Percentiles rank a stretch among this genome's conserved stretches.
Evolutionary conservation across 2,113 vertebrate genomes (phyloP).

Genomic region (Scortum barcoo): DNA sequence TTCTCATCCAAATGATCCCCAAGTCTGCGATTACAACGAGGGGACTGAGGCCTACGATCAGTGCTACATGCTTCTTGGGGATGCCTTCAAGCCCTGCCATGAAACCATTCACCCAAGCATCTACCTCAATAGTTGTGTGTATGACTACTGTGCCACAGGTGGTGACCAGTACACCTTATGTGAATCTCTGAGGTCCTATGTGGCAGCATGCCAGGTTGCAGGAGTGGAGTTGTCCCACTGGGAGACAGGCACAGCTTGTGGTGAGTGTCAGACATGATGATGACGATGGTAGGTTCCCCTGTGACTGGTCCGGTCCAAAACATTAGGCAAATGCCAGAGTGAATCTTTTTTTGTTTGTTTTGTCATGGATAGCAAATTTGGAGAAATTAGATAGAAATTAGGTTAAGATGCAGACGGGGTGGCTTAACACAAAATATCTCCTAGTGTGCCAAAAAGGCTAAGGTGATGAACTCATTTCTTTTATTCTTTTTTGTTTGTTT

Average conservation of each 20-base stretch:
- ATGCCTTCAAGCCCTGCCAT: conserved; percentile 81
- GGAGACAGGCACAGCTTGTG: conserved; percentile 81
- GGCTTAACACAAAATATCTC: background rate
- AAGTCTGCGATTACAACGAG: conserved; percentile 67
- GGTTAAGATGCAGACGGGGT: background rate
- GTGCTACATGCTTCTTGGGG: conserved; percentile 73
- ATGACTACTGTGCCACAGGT: conserved; percentile 81
- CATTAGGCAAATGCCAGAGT: background rate
- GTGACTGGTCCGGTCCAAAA: background rate
- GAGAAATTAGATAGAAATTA: background rate
- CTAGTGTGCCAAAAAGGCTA: background rate
- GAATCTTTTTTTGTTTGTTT: background rate
- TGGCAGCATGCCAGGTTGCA: conserved; percentile 80
- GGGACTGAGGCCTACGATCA: conserved; percentile 65
- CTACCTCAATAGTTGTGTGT: conserved; percentile 82
- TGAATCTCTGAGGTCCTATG: conserved; percentile 82
- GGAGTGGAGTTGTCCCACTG: conserved; percentile 80
- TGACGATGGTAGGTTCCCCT: background rate
- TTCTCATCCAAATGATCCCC: conserved; percentile 63
- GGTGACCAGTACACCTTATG: conserved; percentile 78
- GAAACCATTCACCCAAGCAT: conserved; percentile 76
- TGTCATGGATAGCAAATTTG: background rate
- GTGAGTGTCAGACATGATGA: conserved; percentile 61
- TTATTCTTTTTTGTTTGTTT: background rate
- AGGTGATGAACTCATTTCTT: background rate